Conservation (phyloP, 1,140 invertebrate genomes). For the Euura lappo region DNA sequence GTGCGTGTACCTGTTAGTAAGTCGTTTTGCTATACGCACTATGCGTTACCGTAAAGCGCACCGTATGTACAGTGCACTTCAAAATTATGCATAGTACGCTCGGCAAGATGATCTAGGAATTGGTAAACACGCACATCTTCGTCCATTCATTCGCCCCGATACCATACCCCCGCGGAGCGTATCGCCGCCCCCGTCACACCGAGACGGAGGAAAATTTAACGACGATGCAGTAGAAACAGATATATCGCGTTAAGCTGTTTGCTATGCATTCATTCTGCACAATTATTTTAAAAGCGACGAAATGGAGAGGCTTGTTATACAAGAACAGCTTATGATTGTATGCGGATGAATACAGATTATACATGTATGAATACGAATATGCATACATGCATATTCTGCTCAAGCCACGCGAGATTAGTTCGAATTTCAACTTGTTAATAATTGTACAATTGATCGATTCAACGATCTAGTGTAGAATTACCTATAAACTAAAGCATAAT, state of each 20-base stretch:
- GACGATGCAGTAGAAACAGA: not conserved
- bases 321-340: not conserved
- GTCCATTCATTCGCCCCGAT: not conserved
- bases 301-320: not conserved
- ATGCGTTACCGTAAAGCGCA: not conserved
- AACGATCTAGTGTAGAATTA: not conserved
- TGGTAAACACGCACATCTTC: not conserved
- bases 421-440: no score
- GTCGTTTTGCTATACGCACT: not conserved
- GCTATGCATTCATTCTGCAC: not conserved
- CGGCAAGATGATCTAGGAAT: not conserved
- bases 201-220: not conserved
- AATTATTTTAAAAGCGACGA: not conserved
- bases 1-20: not conserved
- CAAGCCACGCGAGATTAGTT: not conserved
- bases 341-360: not conserved
- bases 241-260: not conserved
- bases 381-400: not conserved
- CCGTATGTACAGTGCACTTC: not conserved
- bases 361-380: not conserved
- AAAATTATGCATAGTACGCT: not conserved
- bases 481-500: not conserved
- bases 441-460: not conserved
- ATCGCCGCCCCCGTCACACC: not conserved
- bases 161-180: not conserved